Conservation (phyloP, 2,113 vertebrate genomes). For the Austrofundulus limnaeus region DNA sequence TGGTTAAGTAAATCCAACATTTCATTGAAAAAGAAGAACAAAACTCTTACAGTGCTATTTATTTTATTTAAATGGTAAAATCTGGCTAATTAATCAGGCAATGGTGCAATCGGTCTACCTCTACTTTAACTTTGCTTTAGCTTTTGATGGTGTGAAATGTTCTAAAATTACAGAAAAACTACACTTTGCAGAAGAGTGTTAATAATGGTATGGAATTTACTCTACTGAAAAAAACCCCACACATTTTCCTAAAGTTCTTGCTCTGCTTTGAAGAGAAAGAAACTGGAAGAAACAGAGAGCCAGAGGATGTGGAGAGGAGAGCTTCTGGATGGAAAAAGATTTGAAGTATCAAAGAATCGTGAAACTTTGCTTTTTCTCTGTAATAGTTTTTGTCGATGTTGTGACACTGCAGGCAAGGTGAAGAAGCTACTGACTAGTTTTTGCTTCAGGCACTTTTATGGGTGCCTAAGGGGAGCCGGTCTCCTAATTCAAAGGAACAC, state of each 20-base stretch:
- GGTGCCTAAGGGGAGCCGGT: slow-evolving; percentile 51
- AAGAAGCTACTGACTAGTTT: slow-evolving; percentile 37
- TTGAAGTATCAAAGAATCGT: slow-evolving; percentile 36
- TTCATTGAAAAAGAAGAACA: too few species aligned
- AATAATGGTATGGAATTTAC: neutral
- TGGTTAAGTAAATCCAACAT: too few species aligned
- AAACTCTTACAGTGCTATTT: too few species aligned
- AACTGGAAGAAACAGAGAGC: slow-evolving; percentile 7
- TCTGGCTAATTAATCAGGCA: too few species aligned
- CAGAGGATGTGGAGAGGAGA: slow-evolving; percentile 11
- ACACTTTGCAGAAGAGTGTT: neutral
- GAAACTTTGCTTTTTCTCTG: slow-evolving; percentile 42
- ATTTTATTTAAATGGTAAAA: too few species aligned
- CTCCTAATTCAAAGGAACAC: slow-evolving; percentile 46
- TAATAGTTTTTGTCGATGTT: slow-evolving; percentile 50
- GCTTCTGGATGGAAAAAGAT: slow-evolving; percentile 4
- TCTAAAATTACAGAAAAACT: slow-evolving; percentile 16
- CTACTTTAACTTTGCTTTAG: too few species aligned
- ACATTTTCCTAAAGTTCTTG: slow-evolving; percentile 18
- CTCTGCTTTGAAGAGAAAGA: slow-evolving; percentile 3
- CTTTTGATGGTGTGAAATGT: slow-evolving; percentile 10
- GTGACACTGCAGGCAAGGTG: slow-evolving; percentile 33
- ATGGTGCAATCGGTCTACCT: too few species aligned
- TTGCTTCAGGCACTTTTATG: slow-evolving; percentile 61
- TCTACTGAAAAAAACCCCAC: neutral